A percentile compares a stretch with the other conserved stretches of the same genome.
Conservation (phyloP, 2,113 vertebrate genomes). For the Protomyctophum bolini region DNA sequence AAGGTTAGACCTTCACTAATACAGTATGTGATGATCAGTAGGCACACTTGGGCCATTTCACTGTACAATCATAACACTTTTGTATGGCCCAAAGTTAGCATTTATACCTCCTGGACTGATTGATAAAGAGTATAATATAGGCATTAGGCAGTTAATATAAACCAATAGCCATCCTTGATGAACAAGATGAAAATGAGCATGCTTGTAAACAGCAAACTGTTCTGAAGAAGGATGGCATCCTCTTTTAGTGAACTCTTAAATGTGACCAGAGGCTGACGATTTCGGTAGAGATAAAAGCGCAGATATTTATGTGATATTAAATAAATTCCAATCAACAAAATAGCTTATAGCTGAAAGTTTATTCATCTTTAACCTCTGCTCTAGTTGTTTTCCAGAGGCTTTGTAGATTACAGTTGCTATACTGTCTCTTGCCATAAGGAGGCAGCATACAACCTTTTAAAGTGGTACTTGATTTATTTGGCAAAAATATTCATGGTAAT, state of each 20-base stretch:
- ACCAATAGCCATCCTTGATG: too few relatives aligned
- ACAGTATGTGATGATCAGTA: background rate
- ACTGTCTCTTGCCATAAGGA: constrained; percentile 22
- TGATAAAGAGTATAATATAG: background rate
- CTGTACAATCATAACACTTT: background rate
- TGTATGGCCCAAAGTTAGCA: background rate
- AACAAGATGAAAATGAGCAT: too few relatives aligned
- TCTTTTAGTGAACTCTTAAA: background rate
- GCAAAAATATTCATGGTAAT: too few relatives aligned
- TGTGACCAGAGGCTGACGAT: background rate
- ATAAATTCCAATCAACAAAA: background rate
- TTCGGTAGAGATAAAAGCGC: background rate
- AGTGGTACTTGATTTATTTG: too few relatives aligned
- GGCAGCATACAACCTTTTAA: constrained; percentile 29
- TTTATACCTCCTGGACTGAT: too few relatives aligned
- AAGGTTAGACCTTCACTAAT: constrained; percentile 51
- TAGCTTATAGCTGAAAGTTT: background rate
- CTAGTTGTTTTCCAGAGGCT: background rate
- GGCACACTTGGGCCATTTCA: background rate
- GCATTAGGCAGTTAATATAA: too few relatives aligned
- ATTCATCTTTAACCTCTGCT: background rate
- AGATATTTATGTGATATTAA: background rate
- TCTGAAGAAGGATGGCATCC: too few relatives aligned
- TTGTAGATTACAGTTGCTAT: constrained; percentile 5
- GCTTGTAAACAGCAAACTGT: too few relatives aligned